Evolutionary conservation across 2,797 vertebrate species (phyloP).

Genomic region (Sebastes iracundus): DNA sequence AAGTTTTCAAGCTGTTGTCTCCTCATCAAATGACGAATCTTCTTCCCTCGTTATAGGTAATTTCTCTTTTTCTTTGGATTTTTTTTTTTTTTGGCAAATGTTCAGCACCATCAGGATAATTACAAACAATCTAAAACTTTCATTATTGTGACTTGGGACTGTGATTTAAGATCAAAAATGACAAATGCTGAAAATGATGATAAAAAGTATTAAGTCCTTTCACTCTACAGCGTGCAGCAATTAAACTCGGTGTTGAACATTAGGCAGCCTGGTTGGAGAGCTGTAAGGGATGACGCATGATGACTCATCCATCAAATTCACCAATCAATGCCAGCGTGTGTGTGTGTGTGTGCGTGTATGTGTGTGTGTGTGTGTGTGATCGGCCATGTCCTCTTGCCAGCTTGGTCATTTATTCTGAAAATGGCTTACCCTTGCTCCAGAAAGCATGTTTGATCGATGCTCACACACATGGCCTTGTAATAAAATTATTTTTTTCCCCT

Average conservation of each 20-base stretch:
- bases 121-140: not conserved
- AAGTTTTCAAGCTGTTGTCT: slow-evolving; percentile 79
- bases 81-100: not conserved
- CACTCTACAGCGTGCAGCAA: slow-evolving; percentile 21
- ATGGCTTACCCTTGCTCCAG: slow-evolving; percentile 28
- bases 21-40: slow-evolving; percentile 79
- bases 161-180: not conserved
- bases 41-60: slow-evolving; percentile 81
- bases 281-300: slow-evolving; percentile 48
- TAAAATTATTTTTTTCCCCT: slow-evolving; percentile 10
- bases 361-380: slow-evolving; percentile 10
- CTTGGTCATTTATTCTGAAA: slow-evolving; percentile 51
- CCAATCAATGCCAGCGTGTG: slow-evolving; percentile 31
- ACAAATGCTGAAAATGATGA: not conserved
- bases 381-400: slow-evolving; percentile 20
- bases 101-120: not conserved
- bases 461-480: slow-evolving; percentile 1
- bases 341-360: not conserved
- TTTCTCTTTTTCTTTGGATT: not conserved
- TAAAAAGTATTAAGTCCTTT: not conserved
- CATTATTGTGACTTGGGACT: not conserved
- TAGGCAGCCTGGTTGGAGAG: slow-evolving; percentile 24
- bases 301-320: slow-evolving; percentile 66
- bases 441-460: slow-evolving; percentile 51
- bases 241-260: slow-evolving; percentile 51